These are phyloP conservation scores for Ericerus pela DNA, from an alignment of 1,140 invertebrate species.

Conservation along the genomic window DNA sequence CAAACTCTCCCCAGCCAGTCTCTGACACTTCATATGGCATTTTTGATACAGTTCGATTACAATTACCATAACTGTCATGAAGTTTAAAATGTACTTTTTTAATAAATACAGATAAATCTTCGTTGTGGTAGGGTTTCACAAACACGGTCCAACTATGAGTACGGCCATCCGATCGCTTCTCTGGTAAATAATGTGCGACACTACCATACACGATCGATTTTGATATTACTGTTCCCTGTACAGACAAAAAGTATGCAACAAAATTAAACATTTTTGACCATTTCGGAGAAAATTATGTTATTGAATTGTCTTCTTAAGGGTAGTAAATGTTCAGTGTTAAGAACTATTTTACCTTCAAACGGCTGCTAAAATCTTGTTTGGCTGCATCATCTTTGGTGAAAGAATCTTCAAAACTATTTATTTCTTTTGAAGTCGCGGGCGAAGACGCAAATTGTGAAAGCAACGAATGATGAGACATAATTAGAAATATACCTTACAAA, in stretches of 20 bases:
- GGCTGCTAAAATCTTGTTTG: neutral
- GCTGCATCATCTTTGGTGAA: slow-evolving; percentile 2
- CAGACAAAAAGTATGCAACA: slow-evolving; percentile 20
- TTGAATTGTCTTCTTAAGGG: neutral
- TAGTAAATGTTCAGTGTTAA: neutral
- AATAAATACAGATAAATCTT: slow-evolving; percentile 87
- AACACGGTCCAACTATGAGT: slow-evolving; percentile 99
- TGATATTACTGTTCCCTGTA: slow-evolving; percentile 71
- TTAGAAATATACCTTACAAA: too few species aligned
- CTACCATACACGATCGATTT: slow-evolving; percentile 98
- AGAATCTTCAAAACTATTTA: neutral
- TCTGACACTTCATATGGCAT: slow-evolving; percentile 96
- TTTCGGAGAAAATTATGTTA: too few species aligned
- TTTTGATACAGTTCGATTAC: slow-evolving; percentile 79
- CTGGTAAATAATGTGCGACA: slow-evolving; percentile 84
- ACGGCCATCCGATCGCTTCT: slow-evolving; percentile 96
- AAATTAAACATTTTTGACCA: too few species aligned
- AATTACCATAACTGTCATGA: slow-evolving; percentile 93
- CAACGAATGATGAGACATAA: too few species aligned
- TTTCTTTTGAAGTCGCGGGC: neutral
- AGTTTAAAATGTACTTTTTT: slow-evolving; percentile 97
- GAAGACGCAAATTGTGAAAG: neutral
- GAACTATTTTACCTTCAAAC: neutral
- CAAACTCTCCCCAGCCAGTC: slow-evolving; percentile 99
- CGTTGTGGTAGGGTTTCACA: slow-evolving; percentile 82